A percentile compares a stretch with the other conserved stretches of the same genome.
Conservation (phyloP, 2,888 invertebrate genomes). For the Acrocera orbiculus region DNA sequence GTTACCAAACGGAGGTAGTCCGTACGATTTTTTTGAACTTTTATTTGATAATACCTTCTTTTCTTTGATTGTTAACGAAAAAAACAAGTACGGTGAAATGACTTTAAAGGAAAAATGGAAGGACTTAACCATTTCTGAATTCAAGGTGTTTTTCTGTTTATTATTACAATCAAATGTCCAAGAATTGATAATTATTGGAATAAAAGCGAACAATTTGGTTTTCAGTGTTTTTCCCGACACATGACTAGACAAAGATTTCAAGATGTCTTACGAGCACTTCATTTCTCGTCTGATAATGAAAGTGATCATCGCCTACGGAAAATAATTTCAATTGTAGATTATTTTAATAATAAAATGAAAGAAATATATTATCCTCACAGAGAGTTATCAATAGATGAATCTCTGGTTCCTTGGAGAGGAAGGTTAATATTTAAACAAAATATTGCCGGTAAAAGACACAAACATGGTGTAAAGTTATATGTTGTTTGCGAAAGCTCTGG, state of each 20-base stretch:
- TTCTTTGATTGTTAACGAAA: conserved; percentile 1
- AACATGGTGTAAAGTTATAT: not conserved
- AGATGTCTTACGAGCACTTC: conserved; percentile 2
- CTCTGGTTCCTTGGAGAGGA: no score
- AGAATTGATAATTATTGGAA: not conserved
- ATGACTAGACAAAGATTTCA: conserved; percentile 1
- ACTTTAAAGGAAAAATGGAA: no score
- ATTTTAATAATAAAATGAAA: no score
- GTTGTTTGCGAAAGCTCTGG: conserved; percentile 1
- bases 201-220: no score
- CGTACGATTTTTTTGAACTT: no score
- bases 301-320: no score
- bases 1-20: no score
- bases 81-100: conserved; percentile 1
- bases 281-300: no score
- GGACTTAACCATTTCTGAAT: not conserved
- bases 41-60: no score
- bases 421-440: conserved; percentile 1
- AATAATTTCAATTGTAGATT: no score
- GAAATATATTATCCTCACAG: not conserved
- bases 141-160: not conserved
- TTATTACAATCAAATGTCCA: not conserved
- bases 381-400: conserved; percentile 1
- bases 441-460: no score
- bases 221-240: not conserved